Evolutionary conservation across 2,888 invertebrate genomes (phyloP), one percentile per base, ranked within the genome.

Genomic region (Lepeophtheirus nordmannii): DNA sequence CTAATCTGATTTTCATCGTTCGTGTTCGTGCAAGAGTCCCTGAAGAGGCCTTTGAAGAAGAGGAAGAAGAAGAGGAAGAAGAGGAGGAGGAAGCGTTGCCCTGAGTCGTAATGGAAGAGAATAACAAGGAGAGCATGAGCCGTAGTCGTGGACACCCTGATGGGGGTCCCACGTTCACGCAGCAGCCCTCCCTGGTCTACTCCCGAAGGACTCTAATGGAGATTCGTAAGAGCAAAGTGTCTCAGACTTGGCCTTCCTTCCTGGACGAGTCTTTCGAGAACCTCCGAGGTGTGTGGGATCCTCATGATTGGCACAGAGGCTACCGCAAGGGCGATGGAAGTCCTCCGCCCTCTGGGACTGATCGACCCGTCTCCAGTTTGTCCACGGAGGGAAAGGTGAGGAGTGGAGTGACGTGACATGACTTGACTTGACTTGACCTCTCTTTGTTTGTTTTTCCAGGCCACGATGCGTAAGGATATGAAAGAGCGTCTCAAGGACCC

Each of bases 401-500:
- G 2, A 1, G 8, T 20, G 1, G n/a, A 53, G 8, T 53, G 8
- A 20, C n/a, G 53, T 8, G 3, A n/a, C 20, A 7, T 53, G 3
- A n/a, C 2, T 17, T 8, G n/a, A 11, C 11, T 46, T 46, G 46
- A 46, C n/a, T n/a, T 5, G 30, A 30, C 30, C 30, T 30, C 7
- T 2, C 30, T 30, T 30, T 7, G 7, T 30, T 30, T 30, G 30
- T 5, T 7, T 30, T 30, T 30, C 3, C 30, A 30, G 30, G 3
- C 30, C 30, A 2, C 7, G 3, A 46, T n/a, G 53, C 53, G 53
- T 5, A 46, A 46, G 61, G 61, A 61, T 1, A 14, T 38, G 30
- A 61, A 61, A 37, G 61, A 61, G 14, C 61, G 61, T 12, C 82
- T 87, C 62, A 80, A 87, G 63, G 84, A 86, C 70, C 87, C 87